Conservation (phyloP, 2,113 vertebrate species). For the Meriones unguiculatus region DNA sequence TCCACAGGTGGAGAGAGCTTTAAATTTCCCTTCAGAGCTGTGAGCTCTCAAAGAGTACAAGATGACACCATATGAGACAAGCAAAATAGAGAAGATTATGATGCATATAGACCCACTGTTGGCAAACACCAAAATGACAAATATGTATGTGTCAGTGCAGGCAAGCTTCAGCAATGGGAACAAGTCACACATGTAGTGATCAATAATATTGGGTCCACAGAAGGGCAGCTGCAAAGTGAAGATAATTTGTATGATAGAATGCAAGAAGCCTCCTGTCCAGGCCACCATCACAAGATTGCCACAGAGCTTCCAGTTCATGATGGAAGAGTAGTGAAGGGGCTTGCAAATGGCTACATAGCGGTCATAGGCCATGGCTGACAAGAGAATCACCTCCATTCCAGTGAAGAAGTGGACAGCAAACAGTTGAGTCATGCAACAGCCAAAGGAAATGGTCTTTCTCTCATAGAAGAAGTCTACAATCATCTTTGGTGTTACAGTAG, state of each 20-base stretch:
- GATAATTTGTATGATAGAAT: conserved; percentile 60
- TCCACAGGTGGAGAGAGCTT: conserved; percentile 73
- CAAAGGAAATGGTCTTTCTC: conserved; percentile 63
- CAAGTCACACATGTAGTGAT: conserved; percentile 80
- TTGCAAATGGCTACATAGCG: conserved; percentile 69
- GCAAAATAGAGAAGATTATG: conserved; percentile 59
- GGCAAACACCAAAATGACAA: conserved; percentile 51
- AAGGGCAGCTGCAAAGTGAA: conserved; percentile 70
- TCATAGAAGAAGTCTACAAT: conserved; percentile 59
- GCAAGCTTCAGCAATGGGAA: conserved; percentile 67
- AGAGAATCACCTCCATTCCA: conserved; percentile 51
- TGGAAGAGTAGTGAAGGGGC: conserved; percentile 65
- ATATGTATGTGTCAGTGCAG: conserved; percentile 49
- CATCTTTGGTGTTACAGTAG: conserved; percentile 65
- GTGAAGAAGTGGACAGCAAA: conserved; percentile 61
- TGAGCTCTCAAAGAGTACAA: conserved; percentile 43
- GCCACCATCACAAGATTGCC: conserved; percentile 44
- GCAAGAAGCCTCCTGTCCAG: conserved; percentile 67
- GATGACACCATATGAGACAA: conserved; percentile 65
- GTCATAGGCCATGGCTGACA: conserved; percentile 69
- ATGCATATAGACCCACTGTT: conserved; percentile 72
- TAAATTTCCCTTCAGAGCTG: neutral
- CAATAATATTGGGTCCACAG: conserved; percentile 77
- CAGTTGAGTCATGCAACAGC: conserved; percentile 61
- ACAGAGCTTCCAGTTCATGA: conserved; percentile 67